Base-by-base conservation (phyloP, 2,888 invertebrate species). In the Phortica magna region DNA sequence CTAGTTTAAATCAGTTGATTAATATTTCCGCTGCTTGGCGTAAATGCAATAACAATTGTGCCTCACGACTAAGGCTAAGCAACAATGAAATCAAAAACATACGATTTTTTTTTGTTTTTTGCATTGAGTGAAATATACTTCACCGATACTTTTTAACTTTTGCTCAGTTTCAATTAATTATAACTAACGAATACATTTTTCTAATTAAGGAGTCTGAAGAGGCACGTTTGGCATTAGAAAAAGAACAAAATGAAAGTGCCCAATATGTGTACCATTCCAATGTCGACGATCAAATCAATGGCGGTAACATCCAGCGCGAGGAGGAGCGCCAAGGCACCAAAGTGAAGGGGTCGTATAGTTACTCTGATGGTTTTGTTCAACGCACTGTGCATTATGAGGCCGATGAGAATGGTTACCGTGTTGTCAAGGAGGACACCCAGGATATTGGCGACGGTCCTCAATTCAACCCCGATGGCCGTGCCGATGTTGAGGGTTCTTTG, bases 381-480 rank as follows among this genome's bases (percentile, higher is more conserved):
- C 92, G 93, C 31, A 93, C 92, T 0, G 93, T 94, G 0, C 90
- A 93, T 78, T 94, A 94, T 84, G 92, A 92, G 75, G 94, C 94
- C 82, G 94, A 94, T 88, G 93, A 94, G 83, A 93, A 93, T 78
- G 94, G 94, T 76, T 94, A 94, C 89, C 91, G 94, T 83, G 92
- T 94, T 17, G 89, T 93, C n/a, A 93, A 93, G 80, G 93, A 93
- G 78, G 90, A 91, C 2, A 91, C 89, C 65, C 89, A 93, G 83
- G 92, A 92, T 12, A 92, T 93, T 79, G 93, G 93, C 22, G 89
- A 92, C 77, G 93, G 93, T 12, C 93, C 93, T 4, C 82, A 89
- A 53, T 89, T 92, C 81, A 92, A 93, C 85, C 88, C 90, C 4
- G 84, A 91, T 0, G 93, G 93, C 17, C 89, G 90, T 74, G 93